Evolutionary conservation across 2,888 invertebrate genomes (phyloP).

Genomic region (Euplexia lucipara): DNA sequence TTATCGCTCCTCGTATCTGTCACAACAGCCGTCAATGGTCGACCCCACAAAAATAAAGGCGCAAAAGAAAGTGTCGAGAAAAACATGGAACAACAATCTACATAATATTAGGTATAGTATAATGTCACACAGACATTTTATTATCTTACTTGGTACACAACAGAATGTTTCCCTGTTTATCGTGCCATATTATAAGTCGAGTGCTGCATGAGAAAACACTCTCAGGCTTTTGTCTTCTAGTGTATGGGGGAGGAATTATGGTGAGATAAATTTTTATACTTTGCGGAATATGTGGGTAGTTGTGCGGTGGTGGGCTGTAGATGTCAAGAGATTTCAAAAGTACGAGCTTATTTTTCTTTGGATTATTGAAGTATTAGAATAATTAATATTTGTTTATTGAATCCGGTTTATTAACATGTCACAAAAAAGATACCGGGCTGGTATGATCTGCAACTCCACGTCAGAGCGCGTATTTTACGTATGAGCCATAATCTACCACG

Average conservation of each 20-base stretch:
- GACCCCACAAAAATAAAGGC: neutral
- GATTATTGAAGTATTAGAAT: neutral
- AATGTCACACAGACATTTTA: conserved; percentile 34
- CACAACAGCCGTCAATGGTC: conserved; percentile 9
- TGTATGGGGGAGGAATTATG: conserved; percentile 18
- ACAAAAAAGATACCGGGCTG: too few relatives aligned
- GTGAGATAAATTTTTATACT: conserved; percentile 32
- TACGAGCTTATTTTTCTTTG: neutral
- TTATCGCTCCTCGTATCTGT: neutral
- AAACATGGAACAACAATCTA: conserved; percentile 42
- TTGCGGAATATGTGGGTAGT: neutral
- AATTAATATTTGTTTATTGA: too few relatives aligned
- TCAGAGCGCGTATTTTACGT: too few relatives aligned
- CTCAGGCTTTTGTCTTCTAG: conserved; percentile 36
- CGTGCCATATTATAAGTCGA: conserved; percentile 19
- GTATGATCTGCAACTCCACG: too few relatives aligned
- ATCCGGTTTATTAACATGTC: too few relatives aligned
- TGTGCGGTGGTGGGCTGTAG: neutral
- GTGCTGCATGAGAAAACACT: conserved; percentile 39
- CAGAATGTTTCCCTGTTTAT: conserved; percentile 36
- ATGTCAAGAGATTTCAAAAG: neutral
- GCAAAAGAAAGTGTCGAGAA: neutral
- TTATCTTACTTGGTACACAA: conserved; percentile 37
- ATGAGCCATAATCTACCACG: too few relatives aligned
- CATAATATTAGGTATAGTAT: conserved; percentile 13